A percentile compares a stretch with the other conserved stretches of the same genome.
These are phyloP conservation scores for Pseudolaguvia tuberculata DNA, from an alignment of 2,113 vertebrate genomes.

Conservation along the genomic window DNA sequence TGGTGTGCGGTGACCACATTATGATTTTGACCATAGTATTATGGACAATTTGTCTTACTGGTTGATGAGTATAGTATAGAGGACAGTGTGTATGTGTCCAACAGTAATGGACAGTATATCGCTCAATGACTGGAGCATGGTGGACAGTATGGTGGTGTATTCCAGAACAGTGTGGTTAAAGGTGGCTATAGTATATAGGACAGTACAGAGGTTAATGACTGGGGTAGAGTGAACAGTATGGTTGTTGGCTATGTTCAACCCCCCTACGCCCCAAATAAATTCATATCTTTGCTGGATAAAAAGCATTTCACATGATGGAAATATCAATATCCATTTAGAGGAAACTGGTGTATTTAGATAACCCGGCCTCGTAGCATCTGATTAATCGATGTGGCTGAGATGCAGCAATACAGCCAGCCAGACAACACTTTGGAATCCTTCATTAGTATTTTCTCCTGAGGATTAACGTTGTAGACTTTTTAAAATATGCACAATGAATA, in stretches of 20 bases:
- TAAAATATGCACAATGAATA: constrained; percentile 45
- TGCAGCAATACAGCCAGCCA: constrained; percentile 12
- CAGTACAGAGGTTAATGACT: too few species aligned
- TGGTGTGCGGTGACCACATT: too few species aligned
- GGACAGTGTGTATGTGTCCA: too few species aligned
- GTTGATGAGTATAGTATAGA: too few species aligned
- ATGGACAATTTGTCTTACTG: too few species aligned
- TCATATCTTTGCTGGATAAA: neutral
- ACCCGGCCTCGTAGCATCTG: constrained; percentile 29
- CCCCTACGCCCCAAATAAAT: neutral
- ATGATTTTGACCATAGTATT: too few species aligned
- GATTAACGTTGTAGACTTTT: constrained; percentile 37
- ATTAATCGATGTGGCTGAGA: constrained; percentile 35
- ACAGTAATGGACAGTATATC: neutral
- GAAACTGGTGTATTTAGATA: constrained; percentile 36
- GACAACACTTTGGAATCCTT: constrained; percentile 22
- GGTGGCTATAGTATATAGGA: too few species aligned
- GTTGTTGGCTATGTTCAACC: too few species aligned
- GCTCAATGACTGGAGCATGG: too few species aligned
- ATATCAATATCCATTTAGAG: constrained; percentile 41
- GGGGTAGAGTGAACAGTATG: too few species aligned
- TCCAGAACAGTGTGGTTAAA: too few species aligned
- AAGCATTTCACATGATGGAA: constrained; percentile 21
- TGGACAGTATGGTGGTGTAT: too few species aligned
- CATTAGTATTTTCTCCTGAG: constrained; percentile 30